A percentile compares a stretch with the other conserved stretches of the same genome.
These are phyloP conservation scores for Orussus abietinus DNA, from an alignment of 1,140 invertebrate species.

Conservation along the genomic window DNA sequence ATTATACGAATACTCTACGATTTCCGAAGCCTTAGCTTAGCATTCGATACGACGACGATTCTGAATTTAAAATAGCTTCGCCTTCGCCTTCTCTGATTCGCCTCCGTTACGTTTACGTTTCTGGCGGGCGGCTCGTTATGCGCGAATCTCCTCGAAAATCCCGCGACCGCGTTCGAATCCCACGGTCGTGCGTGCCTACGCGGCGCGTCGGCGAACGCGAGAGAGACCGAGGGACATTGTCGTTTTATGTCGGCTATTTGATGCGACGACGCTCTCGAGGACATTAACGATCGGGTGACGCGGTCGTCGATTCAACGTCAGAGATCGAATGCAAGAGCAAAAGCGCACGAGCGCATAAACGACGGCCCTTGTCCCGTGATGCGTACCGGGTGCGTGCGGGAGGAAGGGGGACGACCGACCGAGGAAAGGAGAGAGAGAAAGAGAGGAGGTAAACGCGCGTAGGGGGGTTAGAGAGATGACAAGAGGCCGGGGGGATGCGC, in stretches of 20 bases:
- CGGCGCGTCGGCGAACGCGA: no score
- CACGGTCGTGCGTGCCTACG: no score
- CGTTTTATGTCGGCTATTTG: no score
- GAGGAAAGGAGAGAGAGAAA: conserved; percentile 14
- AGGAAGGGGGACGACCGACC: conserved; percentile 10
- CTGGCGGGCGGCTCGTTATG: no score
- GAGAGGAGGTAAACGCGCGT: conserved; percentile 9
- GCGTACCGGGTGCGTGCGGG: background rate
- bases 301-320: no score
- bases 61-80: conserved; percentile 32
- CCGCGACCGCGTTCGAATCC: no score
- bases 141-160: no score
- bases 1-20: conserved; percentile 53
- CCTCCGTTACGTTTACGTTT: conserved; percentile 8
- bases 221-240: no score
- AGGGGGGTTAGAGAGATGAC: conserved; percentile 11
- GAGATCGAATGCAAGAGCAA: background rate
- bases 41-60: conserved; percentile 28
- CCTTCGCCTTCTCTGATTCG: conserved; percentile 1
- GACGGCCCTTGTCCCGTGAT: no score
- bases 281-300: no score
- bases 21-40: conserved; percentile 49
- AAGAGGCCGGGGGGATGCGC: background rate
- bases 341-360: background rate
- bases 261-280: no score